A percentile compares a stretch with the other conserved stretches of the same genome.
These are phyloP conservation scores for Pollenia labialis DNA, from an alignment of 2,888 invertebrate species.

Conservation along the genomic window DNA sequence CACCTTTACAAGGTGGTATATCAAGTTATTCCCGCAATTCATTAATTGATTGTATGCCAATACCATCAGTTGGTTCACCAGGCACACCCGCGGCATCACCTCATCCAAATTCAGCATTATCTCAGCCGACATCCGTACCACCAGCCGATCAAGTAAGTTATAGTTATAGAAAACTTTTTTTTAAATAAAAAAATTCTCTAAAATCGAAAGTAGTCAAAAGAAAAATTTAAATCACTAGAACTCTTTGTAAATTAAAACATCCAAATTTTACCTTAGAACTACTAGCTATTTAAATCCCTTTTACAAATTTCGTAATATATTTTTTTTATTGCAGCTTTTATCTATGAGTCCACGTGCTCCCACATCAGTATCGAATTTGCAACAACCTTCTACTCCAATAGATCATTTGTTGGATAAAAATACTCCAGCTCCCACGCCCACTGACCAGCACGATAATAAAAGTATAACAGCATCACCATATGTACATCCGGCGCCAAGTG, in stretches of 20 bases:
- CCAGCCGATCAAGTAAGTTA: slow-evolving; percentile 85
- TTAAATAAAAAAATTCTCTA: background rate
- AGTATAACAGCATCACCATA: slow-evolving; percentile 84
- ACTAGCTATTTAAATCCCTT: no score
- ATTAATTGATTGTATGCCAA: slow-evolving; percentile 82
- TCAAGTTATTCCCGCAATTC: slow-evolving; percentile 88
- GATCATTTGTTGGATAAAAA: slow-evolving; percentile 84
- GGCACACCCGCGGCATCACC: slow-evolving; percentile 89
- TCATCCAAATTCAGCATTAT: slow-evolving; percentile 86
- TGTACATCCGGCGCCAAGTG: slow-evolving; percentile 82
- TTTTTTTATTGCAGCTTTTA: slow-evolving; percentile 77
- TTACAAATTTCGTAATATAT: background rate
- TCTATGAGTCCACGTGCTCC: slow-evolving; percentile 87
- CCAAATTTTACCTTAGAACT: no score
- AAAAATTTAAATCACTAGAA: no score
- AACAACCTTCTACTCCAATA: slow-evolving; percentile 84
- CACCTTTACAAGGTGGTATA: slow-evolving; percentile 87
- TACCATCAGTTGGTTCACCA: slow-evolving; percentile 87
- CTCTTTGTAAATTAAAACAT: no score
- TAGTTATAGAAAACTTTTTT: background rate
- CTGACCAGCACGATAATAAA: slow-evolving; percentile 84
- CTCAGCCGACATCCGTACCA: slow-evolving; percentile 89
- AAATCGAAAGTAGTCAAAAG: no score
- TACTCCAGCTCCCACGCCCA: slow-evolving; percentile 84
- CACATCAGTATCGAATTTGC: slow-evolving; percentile 83